Conservation (phyloP, 2,888 invertebrate genomes). For the Eubasilissa splendida region DNA sequence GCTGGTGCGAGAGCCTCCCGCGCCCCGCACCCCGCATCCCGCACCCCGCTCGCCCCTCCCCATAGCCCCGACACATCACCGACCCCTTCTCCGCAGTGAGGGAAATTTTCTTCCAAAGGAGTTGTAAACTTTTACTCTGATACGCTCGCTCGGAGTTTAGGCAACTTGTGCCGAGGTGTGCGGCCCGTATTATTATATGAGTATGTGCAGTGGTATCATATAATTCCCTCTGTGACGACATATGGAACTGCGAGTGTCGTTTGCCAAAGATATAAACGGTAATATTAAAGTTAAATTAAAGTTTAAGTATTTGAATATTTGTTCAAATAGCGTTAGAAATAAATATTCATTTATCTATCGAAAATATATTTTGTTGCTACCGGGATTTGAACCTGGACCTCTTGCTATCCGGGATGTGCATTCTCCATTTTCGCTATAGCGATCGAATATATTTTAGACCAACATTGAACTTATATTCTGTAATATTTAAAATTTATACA, state of each 20-base stretch:
- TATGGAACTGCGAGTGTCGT: background rate
- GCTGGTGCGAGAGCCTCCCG: background rate
- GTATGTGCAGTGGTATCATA: background rate
- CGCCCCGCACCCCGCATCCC: background rate
- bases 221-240: conserved; percentile 7
- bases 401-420: no score
- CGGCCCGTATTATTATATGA: background rate
- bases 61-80: background rate
- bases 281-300: background rate
- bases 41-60: background rate
- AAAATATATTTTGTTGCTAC: no score
- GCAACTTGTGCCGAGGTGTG: background rate
- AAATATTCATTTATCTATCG: no score
- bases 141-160: conserved; percentile 31
- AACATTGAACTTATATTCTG: no score
- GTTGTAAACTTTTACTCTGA: conserved; percentile 36
- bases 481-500: no score
- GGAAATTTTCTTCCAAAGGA: conserved; percentile 32
- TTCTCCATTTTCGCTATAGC: no score
- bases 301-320: no score
- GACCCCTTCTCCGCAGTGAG: background rate
- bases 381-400: no score
- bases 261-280: background rate
- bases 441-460: no score
- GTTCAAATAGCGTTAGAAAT: no score